Evolutionary conservation across 2,888 invertebrate species (phyloP).

Genomic region (Halictus ligatus): DNA sequence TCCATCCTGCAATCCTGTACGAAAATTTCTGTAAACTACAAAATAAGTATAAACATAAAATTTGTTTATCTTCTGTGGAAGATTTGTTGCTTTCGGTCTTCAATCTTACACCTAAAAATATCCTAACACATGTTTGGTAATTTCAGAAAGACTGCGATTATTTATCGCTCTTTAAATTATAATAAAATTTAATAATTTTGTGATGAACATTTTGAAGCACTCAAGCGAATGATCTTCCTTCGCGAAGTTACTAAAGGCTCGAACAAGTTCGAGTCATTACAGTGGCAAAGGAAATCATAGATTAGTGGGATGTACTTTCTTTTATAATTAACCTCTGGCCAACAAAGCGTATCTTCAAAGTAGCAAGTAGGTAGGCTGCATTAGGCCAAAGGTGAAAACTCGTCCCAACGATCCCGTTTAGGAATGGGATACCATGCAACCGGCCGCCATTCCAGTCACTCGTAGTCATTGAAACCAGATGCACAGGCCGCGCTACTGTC

Average conservation of each 20-base stretch:
- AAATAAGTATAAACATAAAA: no score
- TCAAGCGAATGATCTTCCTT: neutral
- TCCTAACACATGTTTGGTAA: no score
- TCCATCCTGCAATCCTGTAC: no score
- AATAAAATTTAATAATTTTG: neutral
- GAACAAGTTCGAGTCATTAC: neutral
- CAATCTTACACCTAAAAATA: no score
- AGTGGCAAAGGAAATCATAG: neutral
- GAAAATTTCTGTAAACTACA: no score
- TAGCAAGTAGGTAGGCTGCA: neutral
- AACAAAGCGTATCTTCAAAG: neutral
- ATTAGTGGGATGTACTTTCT: neutral
- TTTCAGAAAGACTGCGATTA: no score
- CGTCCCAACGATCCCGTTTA: slow-evolving; percentile 3
- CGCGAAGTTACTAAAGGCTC: neutral
- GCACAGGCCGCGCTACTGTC: neutral
- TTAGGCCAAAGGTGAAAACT: neutral
- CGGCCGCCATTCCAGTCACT: neutral
- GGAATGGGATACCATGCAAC: neutral
- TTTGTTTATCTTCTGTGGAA: no score
- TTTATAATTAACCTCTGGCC: neutral
- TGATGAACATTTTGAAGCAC: neutral
- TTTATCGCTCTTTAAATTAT: no score
- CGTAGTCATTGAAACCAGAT: neutral
- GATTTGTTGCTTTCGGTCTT: no score